phyloP scores from a whole-genome alignment of 2,113 vertebrate genomes.

The Sakesphorus luctuosus region DNA sequence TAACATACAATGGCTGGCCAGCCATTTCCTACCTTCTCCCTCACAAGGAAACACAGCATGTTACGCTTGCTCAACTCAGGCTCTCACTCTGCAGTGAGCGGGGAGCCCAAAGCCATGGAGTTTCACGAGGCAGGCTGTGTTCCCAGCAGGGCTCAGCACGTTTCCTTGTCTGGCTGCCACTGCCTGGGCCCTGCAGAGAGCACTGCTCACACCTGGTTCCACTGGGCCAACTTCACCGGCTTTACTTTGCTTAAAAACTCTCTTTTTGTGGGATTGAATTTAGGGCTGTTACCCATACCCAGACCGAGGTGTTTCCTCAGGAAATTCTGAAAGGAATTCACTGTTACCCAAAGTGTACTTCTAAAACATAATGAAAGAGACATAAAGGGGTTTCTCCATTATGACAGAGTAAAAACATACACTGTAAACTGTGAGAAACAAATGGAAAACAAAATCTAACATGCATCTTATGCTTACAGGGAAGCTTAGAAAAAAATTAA shows the following conservation, averaged over 20 bases:
- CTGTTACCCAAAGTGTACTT: background rate
- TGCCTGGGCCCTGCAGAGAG: background rate
- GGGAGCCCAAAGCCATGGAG: accelerated
- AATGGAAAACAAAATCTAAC: background rate
- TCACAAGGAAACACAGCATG: background rate
- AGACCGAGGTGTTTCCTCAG: background rate
- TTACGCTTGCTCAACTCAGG: background rate
- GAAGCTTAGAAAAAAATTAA: background rate
- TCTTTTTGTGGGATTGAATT: background rate
- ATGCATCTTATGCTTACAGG: background rate
- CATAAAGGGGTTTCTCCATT: background rate
- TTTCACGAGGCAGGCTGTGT: accelerated
- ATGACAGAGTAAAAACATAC: background rate
- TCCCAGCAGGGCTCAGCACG: background rate
- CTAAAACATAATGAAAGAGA: background rate
- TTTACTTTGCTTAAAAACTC: background rate
- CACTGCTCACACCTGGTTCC: background rate
- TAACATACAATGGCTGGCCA: accelerated
- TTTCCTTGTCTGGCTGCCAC: background rate
- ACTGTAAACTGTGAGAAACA: background rate
- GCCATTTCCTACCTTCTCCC: background rate
- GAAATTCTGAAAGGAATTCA: background rate
- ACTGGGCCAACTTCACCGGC: background rate
- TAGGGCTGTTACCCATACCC: background rate
- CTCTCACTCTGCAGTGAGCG: background rate